A percentile compares a stretch with the other conserved stretches of the same genome.
Evolutionary conservation across 92 coral and sea anemone species (phyloP).

Genomic region (Palythoa caribaeorum): DNA sequence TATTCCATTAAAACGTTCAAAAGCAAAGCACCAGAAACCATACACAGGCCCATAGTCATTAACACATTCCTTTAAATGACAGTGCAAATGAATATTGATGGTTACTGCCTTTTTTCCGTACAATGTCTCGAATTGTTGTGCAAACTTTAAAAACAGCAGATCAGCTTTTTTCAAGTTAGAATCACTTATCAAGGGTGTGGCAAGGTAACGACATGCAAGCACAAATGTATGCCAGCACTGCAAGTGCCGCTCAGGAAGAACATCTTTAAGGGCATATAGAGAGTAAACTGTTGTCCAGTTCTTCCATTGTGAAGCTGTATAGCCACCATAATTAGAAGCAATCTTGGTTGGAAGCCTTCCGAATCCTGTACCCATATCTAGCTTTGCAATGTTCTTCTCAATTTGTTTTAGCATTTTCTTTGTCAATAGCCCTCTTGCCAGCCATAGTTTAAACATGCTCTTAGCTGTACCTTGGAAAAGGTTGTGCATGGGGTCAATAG

Average conservation of each 20-base stretch:
- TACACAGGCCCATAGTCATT: background rate
- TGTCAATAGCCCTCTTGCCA: background rate
- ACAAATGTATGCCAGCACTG: conserved; percentile 41
- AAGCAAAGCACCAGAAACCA: background rate
- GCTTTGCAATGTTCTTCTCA: background rate
- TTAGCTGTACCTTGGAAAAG: conserved; percentile 43
- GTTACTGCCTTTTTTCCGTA: background rate
- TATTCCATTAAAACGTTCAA: conserved; percentile 1
- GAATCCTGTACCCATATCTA: background rate
- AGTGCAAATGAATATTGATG: background rate
- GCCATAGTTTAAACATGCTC: background rate
- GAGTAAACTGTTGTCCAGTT: background rate
- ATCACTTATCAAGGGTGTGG: background rate
- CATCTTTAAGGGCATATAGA: background rate
- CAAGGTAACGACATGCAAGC: background rate
- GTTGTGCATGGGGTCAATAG: conserved; percentile 79
- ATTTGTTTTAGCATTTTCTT: too few species aligned
- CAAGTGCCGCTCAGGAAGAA: background rate
- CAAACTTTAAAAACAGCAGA: conserved; percentile 6
- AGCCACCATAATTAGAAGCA: background rate
- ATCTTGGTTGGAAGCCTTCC: conserved; percentile 16
- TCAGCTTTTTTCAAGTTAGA: background rate
- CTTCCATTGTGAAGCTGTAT: background rate
- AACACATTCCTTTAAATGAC: background rate
- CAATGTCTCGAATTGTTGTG: background rate